Percentiles rank a stretch among this genome's conserved stretches.
Evolutionary conservation across 2,797 vertebrate genomes (phyloP).

Genomic region (Potorous gilbertii): DNA sequence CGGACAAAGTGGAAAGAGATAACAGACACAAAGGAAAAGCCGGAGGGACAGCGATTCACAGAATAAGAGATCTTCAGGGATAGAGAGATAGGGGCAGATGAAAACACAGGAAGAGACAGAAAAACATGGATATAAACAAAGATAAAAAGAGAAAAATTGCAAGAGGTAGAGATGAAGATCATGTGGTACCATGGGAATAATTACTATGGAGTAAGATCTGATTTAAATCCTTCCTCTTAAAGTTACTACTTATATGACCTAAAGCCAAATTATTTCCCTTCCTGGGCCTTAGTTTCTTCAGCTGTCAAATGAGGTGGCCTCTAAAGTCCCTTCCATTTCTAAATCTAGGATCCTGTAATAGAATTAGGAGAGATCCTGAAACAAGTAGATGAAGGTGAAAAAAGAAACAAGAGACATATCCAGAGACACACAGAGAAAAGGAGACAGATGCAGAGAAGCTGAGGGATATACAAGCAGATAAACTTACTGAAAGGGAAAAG

Average conservation of each 20-base stretch:
- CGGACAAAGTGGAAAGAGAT: background rate
- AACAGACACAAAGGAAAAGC: background rate
- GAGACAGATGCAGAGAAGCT: background rate
- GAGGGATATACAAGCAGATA: background rate
- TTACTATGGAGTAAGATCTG: background rate
- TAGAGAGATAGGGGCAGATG: background rate
- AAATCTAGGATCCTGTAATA: background rate
- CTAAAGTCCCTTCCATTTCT: background rate
- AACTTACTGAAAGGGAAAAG: background rate
- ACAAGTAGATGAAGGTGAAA: background rate
- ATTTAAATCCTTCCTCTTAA: background rate
- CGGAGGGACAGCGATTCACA: background rate
- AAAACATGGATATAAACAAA: background rate
- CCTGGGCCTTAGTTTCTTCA: background rate
- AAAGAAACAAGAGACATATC: background rate
- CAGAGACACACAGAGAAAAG: background rate
- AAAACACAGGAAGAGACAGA: background rate
- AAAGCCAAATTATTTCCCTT: background rate
- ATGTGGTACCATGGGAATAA: background rate
- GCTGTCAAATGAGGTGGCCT: background rate
- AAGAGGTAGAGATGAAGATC: background rate
- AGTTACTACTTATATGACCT: background rate
- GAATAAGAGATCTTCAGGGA: background rate
- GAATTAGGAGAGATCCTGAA: background rate
- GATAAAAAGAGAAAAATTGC: background rate